Evolutionary conservation across 2,113 vertebrate genomes (phyloP).

Genomic region (Dicerorhinus sumatrensis): DNA sequence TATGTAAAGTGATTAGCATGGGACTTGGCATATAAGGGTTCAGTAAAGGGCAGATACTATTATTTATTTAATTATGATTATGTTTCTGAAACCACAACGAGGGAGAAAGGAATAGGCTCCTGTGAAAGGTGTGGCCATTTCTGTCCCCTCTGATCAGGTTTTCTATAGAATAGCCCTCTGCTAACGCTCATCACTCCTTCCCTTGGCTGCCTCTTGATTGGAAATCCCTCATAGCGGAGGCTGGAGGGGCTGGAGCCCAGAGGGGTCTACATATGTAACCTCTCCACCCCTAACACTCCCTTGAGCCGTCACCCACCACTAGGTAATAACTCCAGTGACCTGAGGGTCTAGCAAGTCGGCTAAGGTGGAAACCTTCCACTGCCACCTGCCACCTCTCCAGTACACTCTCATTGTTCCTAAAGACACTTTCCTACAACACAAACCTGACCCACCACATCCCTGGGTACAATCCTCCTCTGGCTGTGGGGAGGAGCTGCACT

Average conservation of each 20-base stretch:
- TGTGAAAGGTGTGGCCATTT: not conserved
- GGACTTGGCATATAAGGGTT: not conserved
- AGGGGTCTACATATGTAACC: not conserved
- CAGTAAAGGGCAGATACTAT: not conserved
- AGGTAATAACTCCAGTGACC: not conserved
- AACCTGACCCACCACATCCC: not conserved
- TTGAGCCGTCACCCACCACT: fast-evolving
- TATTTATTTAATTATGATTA: not conserved
- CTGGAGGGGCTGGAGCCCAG: not conserved
- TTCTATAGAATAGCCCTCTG: not conserved
- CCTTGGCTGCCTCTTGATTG: not conserved
- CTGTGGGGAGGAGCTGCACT: not conserved
- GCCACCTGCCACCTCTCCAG: not conserved
- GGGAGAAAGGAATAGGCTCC: not conserved
- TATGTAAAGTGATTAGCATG: fast-evolving
- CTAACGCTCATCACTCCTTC: not conserved
- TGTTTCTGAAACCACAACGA: not conserved
- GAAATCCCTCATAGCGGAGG: not conserved
- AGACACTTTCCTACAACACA: fast-evolving
- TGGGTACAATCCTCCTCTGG: no score
- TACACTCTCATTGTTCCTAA: not conserved
- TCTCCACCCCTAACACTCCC: not conserved
- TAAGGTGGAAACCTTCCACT: not conserved
- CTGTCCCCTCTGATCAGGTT: not conserved
- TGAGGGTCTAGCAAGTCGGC: not conserved